These are phyloP conservation scores for Neelides folsomi DNA, from an alignment of 2,888 invertebrate species.

Conservation along the genomic window DNA sequence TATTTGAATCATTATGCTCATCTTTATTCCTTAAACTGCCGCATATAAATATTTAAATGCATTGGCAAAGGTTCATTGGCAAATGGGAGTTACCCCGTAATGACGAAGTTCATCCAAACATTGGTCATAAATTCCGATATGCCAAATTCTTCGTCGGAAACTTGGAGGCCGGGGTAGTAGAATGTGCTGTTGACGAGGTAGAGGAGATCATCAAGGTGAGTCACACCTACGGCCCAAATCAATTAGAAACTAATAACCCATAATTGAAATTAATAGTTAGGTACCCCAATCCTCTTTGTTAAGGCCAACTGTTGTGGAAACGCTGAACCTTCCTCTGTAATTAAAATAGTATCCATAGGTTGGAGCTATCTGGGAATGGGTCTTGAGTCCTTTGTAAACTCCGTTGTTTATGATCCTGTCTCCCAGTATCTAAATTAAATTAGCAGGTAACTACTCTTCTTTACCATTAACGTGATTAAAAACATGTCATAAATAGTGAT, in stretches of 20 bases:
- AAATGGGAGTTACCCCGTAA: conserved; percentile 11
- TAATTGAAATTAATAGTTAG: not conserved
- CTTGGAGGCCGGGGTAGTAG: conserved; percentile 9
- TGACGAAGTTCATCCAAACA: conserved; percentile 19
- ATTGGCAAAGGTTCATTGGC: not conserved
- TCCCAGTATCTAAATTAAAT: conserved; percentile 15
- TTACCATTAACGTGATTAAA: not conserved
- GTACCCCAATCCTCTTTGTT: conserved; percentile 19
- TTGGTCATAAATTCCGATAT: conserved; percentile 20
- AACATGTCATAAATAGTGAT: not conserved
- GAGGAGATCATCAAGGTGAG: conserved; percentile 18
- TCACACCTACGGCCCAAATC: conserved; percentile 4
- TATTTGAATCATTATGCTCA: not conserved
- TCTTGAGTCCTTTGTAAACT: conserved; percentile 15
- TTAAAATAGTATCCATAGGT: conserved; percentile 20
- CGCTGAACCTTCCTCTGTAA: conserved; percentile 11
- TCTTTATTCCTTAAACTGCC: not conserved
- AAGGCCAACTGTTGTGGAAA: conserved; percentile 10
- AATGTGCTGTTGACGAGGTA: conserved; percentile 19
- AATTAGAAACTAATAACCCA: not conserved
- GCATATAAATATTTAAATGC: no score
- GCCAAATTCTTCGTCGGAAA: conserved; percentile 13
- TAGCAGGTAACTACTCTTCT: not conserved
- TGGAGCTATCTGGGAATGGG: conserved; percentile 18
- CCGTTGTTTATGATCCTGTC: conserved; percentile 18